Conservation (phyloP, 2,113 vertebrate species). For the Salvelinus sp. region DNA sequence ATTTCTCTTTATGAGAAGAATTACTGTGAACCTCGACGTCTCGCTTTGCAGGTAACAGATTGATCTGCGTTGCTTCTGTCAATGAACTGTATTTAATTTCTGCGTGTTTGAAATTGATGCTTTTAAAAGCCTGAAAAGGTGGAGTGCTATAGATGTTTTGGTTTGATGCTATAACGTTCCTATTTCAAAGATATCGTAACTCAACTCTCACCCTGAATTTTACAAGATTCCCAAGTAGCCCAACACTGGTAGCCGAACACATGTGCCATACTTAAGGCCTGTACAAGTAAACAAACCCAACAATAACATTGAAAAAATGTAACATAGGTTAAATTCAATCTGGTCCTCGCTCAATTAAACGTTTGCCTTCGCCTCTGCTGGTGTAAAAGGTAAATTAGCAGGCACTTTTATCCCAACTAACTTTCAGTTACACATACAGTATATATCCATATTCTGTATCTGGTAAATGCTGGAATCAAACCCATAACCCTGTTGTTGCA, state of each 20-base stretch:
- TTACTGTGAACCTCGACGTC: neutral
- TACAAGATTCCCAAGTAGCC: neutral
- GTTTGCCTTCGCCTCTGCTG: no score
- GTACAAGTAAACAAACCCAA: no score
- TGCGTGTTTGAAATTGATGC: conserved; percentile 7
- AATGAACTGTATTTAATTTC: conserved; percentile 1
- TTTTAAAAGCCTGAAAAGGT: neutral
- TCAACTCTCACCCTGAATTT: neutral
- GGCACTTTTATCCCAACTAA: no score
- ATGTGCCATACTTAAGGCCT: neutral
- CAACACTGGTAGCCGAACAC: no score
- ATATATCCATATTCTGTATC: no score
- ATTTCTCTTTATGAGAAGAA: conserved; percentile 25
- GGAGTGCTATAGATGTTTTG: conserved; percentile 5
- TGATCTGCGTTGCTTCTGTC: neutral
- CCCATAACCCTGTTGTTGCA: no score
- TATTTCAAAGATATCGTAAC: conserved; percentile 8
- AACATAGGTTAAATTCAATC: no score
- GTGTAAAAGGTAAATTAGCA: no score
- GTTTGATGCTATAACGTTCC: neutral
- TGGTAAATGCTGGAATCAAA: no score
- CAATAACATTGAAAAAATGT: no score
- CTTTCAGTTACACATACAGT: no score
- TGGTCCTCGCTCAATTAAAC: no score
- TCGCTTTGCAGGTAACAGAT: conserved; percentile 9